phyloP scores from a whole-genome alignment of 1,140 invertebrate genomes.

The Heliconius hermathena region DNA sequence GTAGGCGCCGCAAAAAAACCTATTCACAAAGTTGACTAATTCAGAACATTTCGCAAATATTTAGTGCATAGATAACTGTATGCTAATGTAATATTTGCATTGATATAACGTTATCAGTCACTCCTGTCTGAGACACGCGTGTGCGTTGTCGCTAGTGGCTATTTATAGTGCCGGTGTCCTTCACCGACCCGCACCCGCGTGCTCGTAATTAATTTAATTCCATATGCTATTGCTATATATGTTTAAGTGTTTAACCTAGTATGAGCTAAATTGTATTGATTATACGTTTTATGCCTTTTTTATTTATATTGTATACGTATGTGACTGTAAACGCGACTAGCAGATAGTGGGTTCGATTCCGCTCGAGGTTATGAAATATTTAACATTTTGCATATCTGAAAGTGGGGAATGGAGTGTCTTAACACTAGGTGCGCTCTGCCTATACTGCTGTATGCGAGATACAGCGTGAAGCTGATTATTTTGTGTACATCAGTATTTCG shows the following conservation, averaged over 20 bases:
- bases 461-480: too few species aligned
- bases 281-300: too few species aligned
- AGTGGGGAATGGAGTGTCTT: too few species aligned
- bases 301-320: too few species aligned
- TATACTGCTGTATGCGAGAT: too few species aligned
- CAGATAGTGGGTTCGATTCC: too few species aligned
- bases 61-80: not conserved
- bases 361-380: too few species aligned
- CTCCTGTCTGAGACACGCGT: not conserved
- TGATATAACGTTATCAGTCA: not conserved
- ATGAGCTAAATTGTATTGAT: not conserved
- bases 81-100: not conserved
- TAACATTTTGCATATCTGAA: too few species aligned
- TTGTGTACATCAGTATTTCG: too few species aligned
- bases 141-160: not conserved
- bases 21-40: not conserved
- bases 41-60: not conserved
- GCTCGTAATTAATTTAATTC: not conserved
- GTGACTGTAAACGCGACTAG: too few species aligned
- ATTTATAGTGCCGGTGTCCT: not conserved
- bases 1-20: not conserved
- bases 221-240: not conserved
- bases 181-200: conserved; percentile 5
- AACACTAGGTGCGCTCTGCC: too few species aligned
- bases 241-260: not conserved